A percentile compares a stretch with the other conserved stretches of the same genome.
Conservation (phyloP, 2,888 invertebrate genomes). For the Ichneumon xanthorius region DNA sequence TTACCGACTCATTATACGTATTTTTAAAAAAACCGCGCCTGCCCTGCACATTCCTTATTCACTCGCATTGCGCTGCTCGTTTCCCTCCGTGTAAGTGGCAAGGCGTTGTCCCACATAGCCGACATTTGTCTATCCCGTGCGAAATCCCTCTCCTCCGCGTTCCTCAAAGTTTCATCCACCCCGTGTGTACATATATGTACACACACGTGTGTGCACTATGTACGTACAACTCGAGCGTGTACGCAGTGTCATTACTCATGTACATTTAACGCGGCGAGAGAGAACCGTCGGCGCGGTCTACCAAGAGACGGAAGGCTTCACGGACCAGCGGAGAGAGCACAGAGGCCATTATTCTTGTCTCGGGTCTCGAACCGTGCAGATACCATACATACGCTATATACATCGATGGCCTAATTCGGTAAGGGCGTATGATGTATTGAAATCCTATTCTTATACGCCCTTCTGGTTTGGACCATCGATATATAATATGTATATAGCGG, state of each 20-base stretch:
- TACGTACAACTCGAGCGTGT: conserved; percentile 57
- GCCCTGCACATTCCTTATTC: not conserved
- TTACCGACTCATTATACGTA: not conserved
- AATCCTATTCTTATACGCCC: no score
- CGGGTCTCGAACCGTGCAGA: conserved; percentile 68
- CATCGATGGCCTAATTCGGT: not conserved
- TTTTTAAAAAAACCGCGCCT: not conserved
- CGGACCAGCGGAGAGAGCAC: conserved; percentile 68
- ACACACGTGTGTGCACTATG: conserved; percentile 35
- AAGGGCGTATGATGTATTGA: no score
- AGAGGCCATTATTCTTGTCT: conserved; percentile 76
- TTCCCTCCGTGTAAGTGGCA: conserved; percentile 18
- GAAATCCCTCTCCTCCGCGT: conserved; percentile 20
- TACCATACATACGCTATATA: conserved; percentile 19
- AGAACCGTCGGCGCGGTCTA: conserved; percentile 57
- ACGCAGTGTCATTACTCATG: conserved; percentile 64
- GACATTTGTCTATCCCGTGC: conserved; percentile 39
- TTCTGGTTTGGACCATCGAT: no score
- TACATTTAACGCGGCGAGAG: conserved; percentile 57
- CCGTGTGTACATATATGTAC: conserved; percentile 24
- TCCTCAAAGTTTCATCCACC: conserved; percentile 19
- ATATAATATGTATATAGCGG: no score
- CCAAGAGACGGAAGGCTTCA: conserved; percentile 61
- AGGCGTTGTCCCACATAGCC: conserved; percentile 37
- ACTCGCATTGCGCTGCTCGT: not conserved